Base-by-base conservation (phyloP, 2,888 invertebrate genomes). In the Synanthedon vespiformis region DNA sequence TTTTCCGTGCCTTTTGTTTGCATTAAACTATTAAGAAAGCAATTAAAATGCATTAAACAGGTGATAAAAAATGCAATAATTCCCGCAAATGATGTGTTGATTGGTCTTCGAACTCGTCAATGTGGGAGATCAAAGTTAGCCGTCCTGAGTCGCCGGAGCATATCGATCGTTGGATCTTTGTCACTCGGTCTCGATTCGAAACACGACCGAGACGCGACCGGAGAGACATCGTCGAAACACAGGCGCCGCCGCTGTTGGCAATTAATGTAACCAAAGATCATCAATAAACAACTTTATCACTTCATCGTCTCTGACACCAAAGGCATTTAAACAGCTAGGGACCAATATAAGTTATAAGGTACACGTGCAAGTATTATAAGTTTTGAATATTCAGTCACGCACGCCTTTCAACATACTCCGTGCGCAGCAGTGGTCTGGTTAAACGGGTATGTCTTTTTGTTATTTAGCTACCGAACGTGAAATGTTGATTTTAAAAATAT, bases 281-380 rank as follows among this genome's bases (percentile, higher is more conserved):
- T 86, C 82, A 86, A 84, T 86, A 85, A 83, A 82, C 79, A 80
- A 73, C 77, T 83, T 85, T 84, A 87, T 87, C 86, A 81, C 79
- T 80, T 80, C 81, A 87, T 87, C 86, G 75, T 69, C 68, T 70
- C 71, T 74, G 83, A 82, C 82, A 77, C 70, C 68, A 65, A 61
- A 68, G 66, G 76, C 72, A 74, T 77, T 79, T 76, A 77, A 68
- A 79, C 74, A 74, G 74, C 78, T 72, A 76, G 73, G 72, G 69
- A 67, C 74, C 74, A 63, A 65, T 69, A 70, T 65, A 44, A 44
- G 13, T 44, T 44, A 44, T 44, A 44, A 44, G 12, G 13, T 44
- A 44, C 44, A 44, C 13, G 44, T 44, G 14, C 44, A 44, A 44
- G 44, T 44, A 67, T 74, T 75, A 76, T 74, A 69, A 76, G 67